phyloP scores from a whole-genome alignment of 2,113 vertebrate species.

The Rhizomys pruinosus region DNA sequence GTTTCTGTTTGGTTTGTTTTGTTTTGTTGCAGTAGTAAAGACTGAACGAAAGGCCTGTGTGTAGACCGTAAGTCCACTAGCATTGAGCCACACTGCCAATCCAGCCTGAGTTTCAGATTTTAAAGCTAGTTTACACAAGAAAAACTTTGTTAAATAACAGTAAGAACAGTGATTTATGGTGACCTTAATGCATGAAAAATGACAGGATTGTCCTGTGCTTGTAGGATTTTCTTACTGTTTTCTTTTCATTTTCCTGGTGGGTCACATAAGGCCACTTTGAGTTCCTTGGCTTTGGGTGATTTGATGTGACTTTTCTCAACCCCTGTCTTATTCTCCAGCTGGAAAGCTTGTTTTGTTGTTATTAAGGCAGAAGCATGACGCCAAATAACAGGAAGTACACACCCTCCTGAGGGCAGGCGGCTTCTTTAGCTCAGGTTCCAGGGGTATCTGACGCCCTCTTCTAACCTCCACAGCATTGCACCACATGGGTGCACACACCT shows the following conservation, averaged over 20 bases:
- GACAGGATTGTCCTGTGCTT: not conserved
- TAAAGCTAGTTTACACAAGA: not conserved
- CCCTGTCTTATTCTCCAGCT: not conserved
- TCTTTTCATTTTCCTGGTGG: no score
- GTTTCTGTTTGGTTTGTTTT: not conserved
- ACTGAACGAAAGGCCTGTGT: not conserved
- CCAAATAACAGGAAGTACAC: not conserved
- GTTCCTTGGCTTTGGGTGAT: no score
- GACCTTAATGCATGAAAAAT: not conserved
- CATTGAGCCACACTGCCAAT: no score
- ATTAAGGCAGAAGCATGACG: fast-evolving
- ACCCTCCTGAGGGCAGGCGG: not conserved
- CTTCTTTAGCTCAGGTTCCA: no score
- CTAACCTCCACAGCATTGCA: no score
- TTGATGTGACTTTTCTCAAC: not conserved
- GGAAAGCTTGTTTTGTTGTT: not conserved
- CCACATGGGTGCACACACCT: no score
- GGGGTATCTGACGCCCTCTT: no score
- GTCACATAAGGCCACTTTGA: not conserved
- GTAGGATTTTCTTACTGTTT: not conserved
- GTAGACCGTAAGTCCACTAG: no score
- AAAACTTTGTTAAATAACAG: not conserved
- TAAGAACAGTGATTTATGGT: not conserved
- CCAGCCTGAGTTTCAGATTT: not conserved
- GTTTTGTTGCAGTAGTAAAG: no score